Conservation (phyloP, 2,888 invertebrate species). For the Coleophora flavipennella region DNA sequence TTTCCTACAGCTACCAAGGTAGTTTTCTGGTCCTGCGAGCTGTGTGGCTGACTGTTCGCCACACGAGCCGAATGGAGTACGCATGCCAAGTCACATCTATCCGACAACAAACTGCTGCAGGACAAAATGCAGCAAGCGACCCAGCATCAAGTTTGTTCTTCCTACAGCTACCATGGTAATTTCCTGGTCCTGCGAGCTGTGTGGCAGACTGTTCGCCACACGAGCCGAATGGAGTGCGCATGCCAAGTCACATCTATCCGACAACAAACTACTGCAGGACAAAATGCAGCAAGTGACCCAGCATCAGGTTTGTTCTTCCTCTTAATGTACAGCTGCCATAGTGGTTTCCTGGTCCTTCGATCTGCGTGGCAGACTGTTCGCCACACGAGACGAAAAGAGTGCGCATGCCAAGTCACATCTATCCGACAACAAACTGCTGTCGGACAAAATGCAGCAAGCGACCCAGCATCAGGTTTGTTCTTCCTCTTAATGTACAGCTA, state of each 20-base stretch:
- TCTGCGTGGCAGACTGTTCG: conserved; percentile 80
- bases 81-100: conserved; percentile 80
- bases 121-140: conserved; percentile 65
- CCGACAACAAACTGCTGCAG: conserved; percentile 64
- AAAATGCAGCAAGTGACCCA: conserved; percentile 64
- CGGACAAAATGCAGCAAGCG: conserved; percentile 63
- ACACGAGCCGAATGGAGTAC: conserved; percentile 84
- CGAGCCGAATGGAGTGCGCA: conserved; percentile 85
- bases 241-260: conserved; percentile 79
- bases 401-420: conserved; percentile 81
- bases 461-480: conserved; percentile 56
- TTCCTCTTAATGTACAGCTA: too few species aligned
- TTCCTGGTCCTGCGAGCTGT: conserved; percentile 84
- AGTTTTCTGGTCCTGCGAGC: conserved; percentile 82
- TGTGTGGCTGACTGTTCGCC: conserved; percentile 80
- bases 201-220: conserved; percentile 79
- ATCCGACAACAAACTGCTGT: conserved; percentile 66
- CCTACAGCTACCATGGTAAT: too few species aligned
- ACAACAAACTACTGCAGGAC: conserved; percentile 59
- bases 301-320: too few species aligned
- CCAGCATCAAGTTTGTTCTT: conserved; percentile 63
- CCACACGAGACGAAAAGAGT: conserved; percentile 83
- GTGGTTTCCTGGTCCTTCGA: conserved; percentile 83
- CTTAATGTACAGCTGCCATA: too few species aligned
- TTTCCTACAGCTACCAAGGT: conserved; percentile 70